Percentiles rank a stretch among this genome's conserved stretches.
These are phyloP conservation scores for Carcharodon carcharias DNA, from an alignment of 2,797 vertebrate genomes.

Conservation along the genomic window DNA sequence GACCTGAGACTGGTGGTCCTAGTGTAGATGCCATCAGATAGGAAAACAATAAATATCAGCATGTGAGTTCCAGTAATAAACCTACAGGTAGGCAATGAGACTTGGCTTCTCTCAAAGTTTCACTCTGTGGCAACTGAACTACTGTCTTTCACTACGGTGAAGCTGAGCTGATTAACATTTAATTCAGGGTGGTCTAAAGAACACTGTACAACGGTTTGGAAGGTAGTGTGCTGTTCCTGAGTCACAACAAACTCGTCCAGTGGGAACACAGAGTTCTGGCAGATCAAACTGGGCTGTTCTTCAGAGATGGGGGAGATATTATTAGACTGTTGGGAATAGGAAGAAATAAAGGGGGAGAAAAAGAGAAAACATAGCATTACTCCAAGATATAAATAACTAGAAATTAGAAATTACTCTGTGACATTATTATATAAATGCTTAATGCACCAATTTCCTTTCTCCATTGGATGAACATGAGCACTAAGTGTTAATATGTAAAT, in stretches of 20 bases:
- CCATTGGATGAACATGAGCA: background rate
- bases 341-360: background rate
- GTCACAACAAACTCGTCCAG: slow-evolving; percentile 67
- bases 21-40: background rate
- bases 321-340: slow-evolving; percentile 53
- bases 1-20: background rate
- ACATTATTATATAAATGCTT: background rate
- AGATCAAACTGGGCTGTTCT: slow-evolving; percentile 55
- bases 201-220: slow-evolving; percentile 29
- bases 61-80: background rate
- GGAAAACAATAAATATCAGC: background rate
- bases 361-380: background rate
- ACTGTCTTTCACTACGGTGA: slow-evolving; percentile 25
- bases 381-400: background rate
- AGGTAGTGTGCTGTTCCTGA: slow-evolving; percentile 57
- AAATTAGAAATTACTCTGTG: background rate
- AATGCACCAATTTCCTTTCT: background rate
- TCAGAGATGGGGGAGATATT: slow-evolving; percentile 46
- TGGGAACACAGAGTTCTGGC: slow-evolving; percentile 67
- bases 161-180: slow-evolving; percentile 12
- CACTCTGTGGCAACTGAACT: background rate
- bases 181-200: background rate
- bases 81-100: slow-evolving; percentile 24
- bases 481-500: background rate
- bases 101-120: slow-evolving; percentile 19